phyloP scores from a whole-genome alignment of 2,113 vertebrate genomes.

The Tragelaphus scriptus region DNA sequence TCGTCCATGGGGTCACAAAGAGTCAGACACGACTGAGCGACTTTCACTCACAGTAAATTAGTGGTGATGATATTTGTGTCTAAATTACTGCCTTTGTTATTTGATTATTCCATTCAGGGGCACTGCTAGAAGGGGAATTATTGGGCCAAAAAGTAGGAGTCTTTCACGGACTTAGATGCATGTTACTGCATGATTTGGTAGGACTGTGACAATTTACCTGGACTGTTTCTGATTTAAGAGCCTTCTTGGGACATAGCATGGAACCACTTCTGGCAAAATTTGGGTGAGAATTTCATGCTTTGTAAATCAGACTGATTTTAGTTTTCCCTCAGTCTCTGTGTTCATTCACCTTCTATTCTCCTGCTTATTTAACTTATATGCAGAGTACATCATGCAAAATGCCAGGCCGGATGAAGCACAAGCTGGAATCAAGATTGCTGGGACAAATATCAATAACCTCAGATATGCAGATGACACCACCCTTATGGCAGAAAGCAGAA shows the following conservation, averaged over 20 bases:
- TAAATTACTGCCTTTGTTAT: background rate
- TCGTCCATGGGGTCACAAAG: background rate
- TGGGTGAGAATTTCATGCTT: background rate
- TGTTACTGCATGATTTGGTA: background rate
- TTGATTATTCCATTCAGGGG: background rate
- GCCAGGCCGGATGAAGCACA: background rate
- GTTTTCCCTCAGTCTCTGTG: background rate
- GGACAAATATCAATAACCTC: background rate
- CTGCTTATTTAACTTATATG: background rate
- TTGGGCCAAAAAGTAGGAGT: fast-evolving
- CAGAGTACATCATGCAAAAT: background rate
- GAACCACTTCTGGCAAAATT: background rate
- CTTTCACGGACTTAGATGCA: background rate
- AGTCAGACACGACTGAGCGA: background rate
- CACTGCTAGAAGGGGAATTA: background rate
- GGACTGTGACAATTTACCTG: background rate
- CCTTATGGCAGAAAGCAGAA: background rate
- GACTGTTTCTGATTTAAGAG: background rate
- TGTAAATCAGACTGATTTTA: background rate
- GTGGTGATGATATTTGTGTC: background rate
- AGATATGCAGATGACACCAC: background rate
- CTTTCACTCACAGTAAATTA: background rate
- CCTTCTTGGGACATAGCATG: background rate
- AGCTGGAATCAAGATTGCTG: background rate
- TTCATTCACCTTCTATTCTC: background rate